A percentile compares a stretch with the other conserved stretches of the same genome.
Evolutionary conservation across 1,140 invertebrate genomes (phyloP).

Genomic region (Cotesia glomerata): DNA sequence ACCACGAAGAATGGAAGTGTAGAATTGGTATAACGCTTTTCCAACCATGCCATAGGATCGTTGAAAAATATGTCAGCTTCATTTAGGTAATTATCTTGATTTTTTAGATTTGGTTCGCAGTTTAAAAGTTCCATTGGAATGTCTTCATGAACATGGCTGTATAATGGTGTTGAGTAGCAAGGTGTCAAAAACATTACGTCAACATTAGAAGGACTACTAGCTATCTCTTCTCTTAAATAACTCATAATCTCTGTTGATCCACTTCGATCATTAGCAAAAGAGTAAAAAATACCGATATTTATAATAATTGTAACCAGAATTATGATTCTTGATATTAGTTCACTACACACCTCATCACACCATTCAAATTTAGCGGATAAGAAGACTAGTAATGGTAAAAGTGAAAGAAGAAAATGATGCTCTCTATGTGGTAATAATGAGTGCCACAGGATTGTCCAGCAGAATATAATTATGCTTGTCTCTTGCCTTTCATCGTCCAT

Average conservation of each 20-base stretch:
- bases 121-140: conserved; percentile 81
- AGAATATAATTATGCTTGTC: conserved; percentile 60
- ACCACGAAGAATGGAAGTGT: conserved; percentile 68
- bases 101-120: conserved; percentile 83
- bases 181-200: conserved; percentile 89
- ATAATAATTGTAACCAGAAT: conserved; percentile 59
- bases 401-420: conserved; percentile 86
- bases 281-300: conserved; percentile 68
- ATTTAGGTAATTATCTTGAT: conserved; percentile 69
- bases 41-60: conserved; percentile 76
- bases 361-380: conserved; percentile 26
- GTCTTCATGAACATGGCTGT: conserved; percentile 87
- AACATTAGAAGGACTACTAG: conserved; percentile 61
- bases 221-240: conserved; percentile 66
- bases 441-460: conserved; percentile 69
- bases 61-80: conserved; percentile 85
- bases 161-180: conserved; percentile 90
- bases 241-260: conserved; percentile 80
- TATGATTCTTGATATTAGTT: conserved; percentile 34
- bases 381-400: conserved; percentile 83
- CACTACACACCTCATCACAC: conserved; percentile 13
- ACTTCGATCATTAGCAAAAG: conserved; percentile 82
- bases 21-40: conserved; percentile 60
- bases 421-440: conserved; percentile 92
- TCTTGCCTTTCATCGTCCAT: conserved; percentile 59